Evolutionary conservation across 1,140 invertebrate species (phyloP), one percentile per base, ranked within the genome.

Genomic region (Melipona quadrifasciata): DNA sequence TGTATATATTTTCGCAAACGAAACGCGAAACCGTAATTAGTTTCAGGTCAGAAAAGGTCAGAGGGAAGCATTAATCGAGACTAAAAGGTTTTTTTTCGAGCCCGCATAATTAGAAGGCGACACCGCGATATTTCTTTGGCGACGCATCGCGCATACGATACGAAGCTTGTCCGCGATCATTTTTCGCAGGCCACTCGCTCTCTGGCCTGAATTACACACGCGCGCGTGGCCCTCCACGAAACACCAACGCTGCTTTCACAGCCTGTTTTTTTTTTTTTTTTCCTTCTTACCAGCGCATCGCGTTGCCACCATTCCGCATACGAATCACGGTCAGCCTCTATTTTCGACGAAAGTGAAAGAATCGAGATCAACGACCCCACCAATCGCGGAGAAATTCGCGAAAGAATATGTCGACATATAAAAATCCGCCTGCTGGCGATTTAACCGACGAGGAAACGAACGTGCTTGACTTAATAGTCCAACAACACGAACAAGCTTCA

Each of bases 261-360:
- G 72, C 67, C 47, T 73, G 61, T 76, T 31, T 65, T 73, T 74
- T 58, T 27, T 51, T 73, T 76, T 76, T 21, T 76, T 73, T 70
- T 58, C 24, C 57, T 17, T 31, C 55, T n/a, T 27, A 53, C 55
- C 14, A 82, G 27, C 61, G 16, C 72, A 78, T 81, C 70, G 58
- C 19, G 68, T 68, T 47, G 39, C 47, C 68, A 64, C 55, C 68
- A 57, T 67, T 53, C 74, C 61, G 47, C 21, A 39, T 76, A 31
- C 24, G 61, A 70, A 80, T 82, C 86, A 81, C 68, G 76, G 72
- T 64, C 84, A 76, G 75, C 84, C 73, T 80, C 67, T 61, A 86
- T 88, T 86, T 88, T 86, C 86, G 47, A 82, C 75, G 88, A 89
- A 89, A 88, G 88, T 80, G 87, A 88, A 82, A 79, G 79, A 89